These are phyloP conservation scores for Sciurus niger DNA, from an alignment of 2,113 vertebrate species.

Conservation along the genomic window DNA sequence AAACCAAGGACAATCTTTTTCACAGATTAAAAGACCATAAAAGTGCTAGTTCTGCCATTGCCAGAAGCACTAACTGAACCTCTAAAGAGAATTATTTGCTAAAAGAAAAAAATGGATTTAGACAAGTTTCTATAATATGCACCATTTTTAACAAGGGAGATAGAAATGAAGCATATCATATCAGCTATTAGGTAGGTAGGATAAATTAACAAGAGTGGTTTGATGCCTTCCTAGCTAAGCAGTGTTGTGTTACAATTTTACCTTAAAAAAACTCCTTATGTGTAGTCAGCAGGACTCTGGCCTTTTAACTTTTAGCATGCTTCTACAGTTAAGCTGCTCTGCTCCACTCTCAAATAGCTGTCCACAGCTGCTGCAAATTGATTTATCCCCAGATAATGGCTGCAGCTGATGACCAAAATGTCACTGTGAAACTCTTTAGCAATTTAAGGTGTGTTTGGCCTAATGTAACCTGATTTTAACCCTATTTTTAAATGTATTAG, in stretches of 20 bases:
- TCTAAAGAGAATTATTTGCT: conserved; percentile 83
- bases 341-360: conserved; percentile 74
- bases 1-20: conserved; percentile 81
- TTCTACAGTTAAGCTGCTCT: conserved; percentile 73
- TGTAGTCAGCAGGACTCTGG: conserved; percentile 75
- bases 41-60: conserved; percentile 79
- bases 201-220: conserved; percentile 63
- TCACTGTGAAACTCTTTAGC: conserved; percentile 72
- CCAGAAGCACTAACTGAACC: conserved; percentile 73
- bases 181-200: conserved; percentile 35
- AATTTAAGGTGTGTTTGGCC: conserved; percentile 72
- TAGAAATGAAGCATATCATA: conserved; percentile 67
- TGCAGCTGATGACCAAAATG: conserved; percentile 82
- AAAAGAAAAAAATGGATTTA: conserved; percentile 50
- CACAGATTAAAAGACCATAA: conserved; percentile 84
- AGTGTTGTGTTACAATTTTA: conserved; percentile 68
- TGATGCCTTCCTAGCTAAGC: background rate
- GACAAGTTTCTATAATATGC: conserved; percentile 64
- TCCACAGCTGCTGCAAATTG: conserved; percentile 78
- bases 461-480: conserved; percentile 65
- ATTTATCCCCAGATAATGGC: conserved; percentile 79
- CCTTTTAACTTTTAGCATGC: conserved; percentile 63
- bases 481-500: conserved; percentile 66
- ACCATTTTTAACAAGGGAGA: conserved; percentile 57
- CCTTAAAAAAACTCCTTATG: conserved; percentile 49